Conservation (phyloP, 2,888 invertebrate genomes). For the Aproaerema taeniolella region DNA sequence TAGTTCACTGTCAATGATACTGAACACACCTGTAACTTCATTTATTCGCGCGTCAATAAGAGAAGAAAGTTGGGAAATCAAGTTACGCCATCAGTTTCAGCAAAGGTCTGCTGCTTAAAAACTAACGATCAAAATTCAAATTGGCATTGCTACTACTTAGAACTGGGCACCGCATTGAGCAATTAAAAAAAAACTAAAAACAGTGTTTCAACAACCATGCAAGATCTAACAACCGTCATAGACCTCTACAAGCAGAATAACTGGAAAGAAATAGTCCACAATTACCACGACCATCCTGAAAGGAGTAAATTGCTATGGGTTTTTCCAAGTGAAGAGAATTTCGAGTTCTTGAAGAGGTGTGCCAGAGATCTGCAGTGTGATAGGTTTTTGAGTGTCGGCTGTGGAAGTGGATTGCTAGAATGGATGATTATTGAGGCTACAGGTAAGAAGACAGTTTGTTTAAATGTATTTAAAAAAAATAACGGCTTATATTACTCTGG, state of each 20-base stretch:
- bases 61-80: too few relatives aligned
- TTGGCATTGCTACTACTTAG: too few relatives aligned
- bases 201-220: too few relatives aligned
- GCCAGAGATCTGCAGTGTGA: slow-evolving; percentile 58
- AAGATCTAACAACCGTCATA: slow-evolving; percentile 39
- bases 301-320: slow-evolving; percentile 83
- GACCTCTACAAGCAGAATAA: slow-evolving; percentile 53
- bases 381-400: slow-evolving; percentile 83
- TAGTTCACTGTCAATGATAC: slow-evolving; percentile 37
- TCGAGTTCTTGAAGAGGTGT: slow-evolving; percentile 73
- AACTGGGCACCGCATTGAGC: too few relatives aligned
- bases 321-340: slow-evolving; percentile 82
- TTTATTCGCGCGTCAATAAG: too few relatives aligned
- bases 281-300: slow-evolving; percentile 66
- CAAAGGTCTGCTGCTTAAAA: too few relatives aligned
- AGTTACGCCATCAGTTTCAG: too few relatives aligned
- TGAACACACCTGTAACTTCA: too few relatives aligned
- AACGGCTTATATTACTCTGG: too few relatives aligned
- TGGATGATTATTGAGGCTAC: slow-evolving; percentile 84
- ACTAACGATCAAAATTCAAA: too few relatives aligned
- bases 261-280: slow-evolving; percentile 66
- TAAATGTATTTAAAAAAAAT: neutral
- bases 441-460: slow-evolving; percentile 65
- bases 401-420: slow-evolving; percentile 89
- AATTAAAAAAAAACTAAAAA: too few relatives aligned